A percentile compares a stretch with the other conserved stretches of the same genome.
Conservation (phyloP, 2,113 vertebrate species). For the Sylvia atricapilla region DNA sequence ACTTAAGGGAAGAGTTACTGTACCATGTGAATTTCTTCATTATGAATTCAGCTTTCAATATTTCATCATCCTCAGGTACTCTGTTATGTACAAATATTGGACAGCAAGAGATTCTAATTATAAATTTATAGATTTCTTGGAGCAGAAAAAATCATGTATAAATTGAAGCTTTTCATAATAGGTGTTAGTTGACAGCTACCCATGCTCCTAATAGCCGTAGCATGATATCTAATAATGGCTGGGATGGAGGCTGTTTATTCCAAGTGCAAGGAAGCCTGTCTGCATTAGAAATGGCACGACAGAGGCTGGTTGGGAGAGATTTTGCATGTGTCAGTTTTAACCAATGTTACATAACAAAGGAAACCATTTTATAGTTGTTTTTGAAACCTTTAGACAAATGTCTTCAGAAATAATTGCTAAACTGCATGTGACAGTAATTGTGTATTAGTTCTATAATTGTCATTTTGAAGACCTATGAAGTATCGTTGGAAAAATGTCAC, state of each 20-base stretch:
- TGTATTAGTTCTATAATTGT: slow-evolving; percentile 80
- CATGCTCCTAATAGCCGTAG: slow-evolving; percentile 42
- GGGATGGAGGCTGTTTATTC: neutral
- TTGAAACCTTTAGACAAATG: slow-evolving; percentile 75
- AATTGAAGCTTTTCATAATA: slow-evolving; percentile 70
- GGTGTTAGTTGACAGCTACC: slow-evolving; percentile 65
- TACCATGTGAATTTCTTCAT: slow-evolving; percentile 83
- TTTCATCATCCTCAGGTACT: slow-evolving; percentile 83
- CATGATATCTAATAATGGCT: slow-evolving; percentile 11
- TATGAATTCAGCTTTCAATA: slow-evolving; percentile 87
- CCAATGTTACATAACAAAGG: slow-evolving; percentile 69
- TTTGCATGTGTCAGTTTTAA: slow-evolving; percentile 34
- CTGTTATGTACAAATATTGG: slow-evolving; percentile 92
- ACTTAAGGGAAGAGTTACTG: slow-evolving; percentile 82
- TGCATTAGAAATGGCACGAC: neutral
- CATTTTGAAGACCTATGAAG: slow-evolving; percentile 78
- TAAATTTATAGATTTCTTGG: slow-evolving; percentile 77
- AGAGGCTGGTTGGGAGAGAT: neutral
- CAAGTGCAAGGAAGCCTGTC: neutral
- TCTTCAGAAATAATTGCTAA: slow-evolving; percentile 78
- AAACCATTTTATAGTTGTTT: slow-evolving; percentile 65
- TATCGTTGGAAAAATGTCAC: slow-evolving; percentile 78
- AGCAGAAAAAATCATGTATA: slow-evolving; percentile 60
- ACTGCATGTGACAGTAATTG: slow-evolving; percentile 80
- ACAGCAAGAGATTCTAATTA: slow-evolving; percentile 77